Conservation (phyloP, 2,797 vertebrate genomes). For the Hemibagrus guttatus region DNA sequence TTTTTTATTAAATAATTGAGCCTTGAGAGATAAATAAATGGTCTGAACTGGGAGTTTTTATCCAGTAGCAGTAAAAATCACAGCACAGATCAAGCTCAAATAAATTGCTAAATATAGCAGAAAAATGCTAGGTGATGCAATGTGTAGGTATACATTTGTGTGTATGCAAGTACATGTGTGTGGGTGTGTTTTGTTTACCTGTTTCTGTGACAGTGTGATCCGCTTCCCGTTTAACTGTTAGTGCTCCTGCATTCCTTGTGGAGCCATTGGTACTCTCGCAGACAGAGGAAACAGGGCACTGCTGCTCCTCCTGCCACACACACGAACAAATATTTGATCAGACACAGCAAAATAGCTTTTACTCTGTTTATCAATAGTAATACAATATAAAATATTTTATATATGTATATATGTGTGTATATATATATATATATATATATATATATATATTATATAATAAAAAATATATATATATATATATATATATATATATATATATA, state of each 20-base stretch:
- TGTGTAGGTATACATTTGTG: background rate
- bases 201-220: conserved; percentile 32
- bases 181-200: conserved; percentile 8
- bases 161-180: background rate
- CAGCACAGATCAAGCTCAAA: background rate
- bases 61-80: background rate
- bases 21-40: background rate
- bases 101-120: background rate
- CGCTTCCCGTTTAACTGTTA: conserved; percentile 50
- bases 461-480: too few relatives aligned
- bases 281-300: conserved; percentile 33
- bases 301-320: conserved; percentile 31
- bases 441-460: too few relatives aligned
- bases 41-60: background rate
- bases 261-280: conserved; percentile 50
- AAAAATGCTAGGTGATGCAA: background rate
- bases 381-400: too few relatives aligned
- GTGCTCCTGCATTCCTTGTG: conserved; percentile 6
- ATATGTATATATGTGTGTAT: too few relatives aligned
- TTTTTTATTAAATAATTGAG: background rate
- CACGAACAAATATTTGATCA: background rate
- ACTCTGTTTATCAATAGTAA: background rate
- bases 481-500: too few relatives aligned
- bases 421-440: too few relatives aligned
- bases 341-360: background rate